Percentiles rank a stretch among this genome's conserved stretches.
phyloP scores from a whole-genome alignment of 2,113 vertebrate genomes.

The Ranitomeya variabilis region DNA sequence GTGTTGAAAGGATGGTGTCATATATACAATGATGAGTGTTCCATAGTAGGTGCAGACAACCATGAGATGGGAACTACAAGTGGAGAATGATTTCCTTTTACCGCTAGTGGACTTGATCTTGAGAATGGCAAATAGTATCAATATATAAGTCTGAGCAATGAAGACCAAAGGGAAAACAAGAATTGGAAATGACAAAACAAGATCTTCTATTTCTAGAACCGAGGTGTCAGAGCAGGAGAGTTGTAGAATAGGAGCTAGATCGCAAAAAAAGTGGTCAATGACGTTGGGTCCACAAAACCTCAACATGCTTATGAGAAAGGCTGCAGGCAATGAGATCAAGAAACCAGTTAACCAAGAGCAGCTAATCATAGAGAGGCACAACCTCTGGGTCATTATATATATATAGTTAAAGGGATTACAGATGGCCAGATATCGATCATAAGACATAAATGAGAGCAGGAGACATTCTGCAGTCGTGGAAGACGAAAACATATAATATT shows the following conservation, averaged over 20 bases:
- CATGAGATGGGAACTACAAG: constrained; percentile 14
- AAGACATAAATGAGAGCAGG: constrained; percentile 24
- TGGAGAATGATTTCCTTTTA: too few species aligned
- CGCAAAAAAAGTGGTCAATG: constrained; percentile 47
- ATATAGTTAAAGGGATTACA: neutral
- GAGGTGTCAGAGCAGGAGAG: constrained; percentile 40
- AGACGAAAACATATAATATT: neutral
- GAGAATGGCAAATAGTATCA: constrained; percentile 3
- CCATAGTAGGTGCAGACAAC: constrained; percentile 33
- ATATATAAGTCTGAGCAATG: constrained; percentile 12
- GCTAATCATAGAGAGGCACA: neutral
- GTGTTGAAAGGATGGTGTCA: neutral
- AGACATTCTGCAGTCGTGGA: constrained; percentile 9
- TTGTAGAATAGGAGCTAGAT: constrained; percentile 16
- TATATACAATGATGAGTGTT: constrained; percentile 24
- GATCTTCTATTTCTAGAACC: neutral
- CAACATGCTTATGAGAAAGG: neutral
- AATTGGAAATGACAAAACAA: neutral
- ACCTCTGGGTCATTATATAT: neutral
- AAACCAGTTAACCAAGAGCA: constrained; percentile 4
- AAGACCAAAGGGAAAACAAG: neutral
- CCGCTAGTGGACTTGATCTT: neutral
- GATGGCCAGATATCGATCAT: constrained; percentile 19
- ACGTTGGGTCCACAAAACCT: constrained; percentile 28
- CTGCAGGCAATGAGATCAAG: neutral